Evolutionary conservation across 2,113 vertebrate species (phyloP).

Genomic region (Chrysochloris asiatica): DNA sequence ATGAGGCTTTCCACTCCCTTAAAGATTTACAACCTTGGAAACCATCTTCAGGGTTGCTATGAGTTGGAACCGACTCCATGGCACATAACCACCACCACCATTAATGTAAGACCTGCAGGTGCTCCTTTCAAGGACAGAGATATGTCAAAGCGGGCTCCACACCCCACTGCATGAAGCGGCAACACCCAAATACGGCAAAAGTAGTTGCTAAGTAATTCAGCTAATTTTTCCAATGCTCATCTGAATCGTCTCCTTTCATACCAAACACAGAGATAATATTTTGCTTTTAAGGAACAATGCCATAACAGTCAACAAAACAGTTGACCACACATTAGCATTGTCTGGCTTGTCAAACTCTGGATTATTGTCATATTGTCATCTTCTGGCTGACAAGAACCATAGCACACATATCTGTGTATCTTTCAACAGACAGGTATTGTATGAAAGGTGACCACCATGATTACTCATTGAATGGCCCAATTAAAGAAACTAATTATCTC

Average conservation of each 20-base stretch:
- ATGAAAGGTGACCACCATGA: neutral
- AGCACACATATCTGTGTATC: accelerated
- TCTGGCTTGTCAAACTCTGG: neutral
- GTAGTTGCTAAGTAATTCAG: neutral
- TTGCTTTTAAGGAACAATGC: neutral
- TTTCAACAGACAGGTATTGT: neutral
- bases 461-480: no score
- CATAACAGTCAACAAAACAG: neutral
- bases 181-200: accelerated
- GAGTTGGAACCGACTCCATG: no score
- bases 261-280: no score
- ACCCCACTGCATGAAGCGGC: neutral
- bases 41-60: no score
- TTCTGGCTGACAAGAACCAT: neutral
- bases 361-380: neutral
- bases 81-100: no score
- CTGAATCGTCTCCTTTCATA: neutral
- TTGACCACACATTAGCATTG: neutral
- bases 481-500: neutral
- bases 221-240: neutral
- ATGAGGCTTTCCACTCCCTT: no score
- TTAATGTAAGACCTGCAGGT: no score
- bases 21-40: no score
- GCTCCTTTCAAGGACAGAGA: accelerated
- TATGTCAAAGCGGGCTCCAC: accelerated